Evolutionary conservation across 23 tunicate species (phyloP).

Genomic region (Halocynthia roretzi): DNA sequence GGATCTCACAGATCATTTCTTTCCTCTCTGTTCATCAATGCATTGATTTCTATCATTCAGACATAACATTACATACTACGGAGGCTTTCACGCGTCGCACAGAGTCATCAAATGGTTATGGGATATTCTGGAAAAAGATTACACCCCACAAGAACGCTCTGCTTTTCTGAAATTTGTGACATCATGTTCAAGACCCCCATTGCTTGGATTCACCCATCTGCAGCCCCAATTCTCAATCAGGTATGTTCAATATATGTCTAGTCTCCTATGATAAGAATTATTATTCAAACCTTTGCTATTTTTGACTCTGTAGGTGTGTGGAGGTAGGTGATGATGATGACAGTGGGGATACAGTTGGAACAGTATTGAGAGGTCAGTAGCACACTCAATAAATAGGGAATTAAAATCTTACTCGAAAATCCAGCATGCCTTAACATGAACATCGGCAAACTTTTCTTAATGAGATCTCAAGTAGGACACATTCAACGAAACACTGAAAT

Average conservation of each 20-base stretch:
- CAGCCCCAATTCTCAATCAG: slow-evolving; percentile 96
- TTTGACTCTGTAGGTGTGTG: slow-evolving; percentile 56
- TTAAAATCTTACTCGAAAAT: neutral
- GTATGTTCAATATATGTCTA: slow-evolving; percentile 1
- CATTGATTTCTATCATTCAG: neutral
- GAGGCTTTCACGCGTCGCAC: slow-evolving; percentile 87
- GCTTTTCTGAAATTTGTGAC: slow-evolving; percentile 97
- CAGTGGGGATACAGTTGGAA: slow-evolving; percentile 90
- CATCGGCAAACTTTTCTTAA: neutral
- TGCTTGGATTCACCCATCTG: slow-evolving; percentile 89
- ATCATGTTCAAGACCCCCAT: slow-evolving; percentile 94
- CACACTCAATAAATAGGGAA: neutral
- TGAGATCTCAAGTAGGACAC: neutral
- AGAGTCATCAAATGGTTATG: slow-evolving; percentile 91
- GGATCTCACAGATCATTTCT: too few relatives aligned
- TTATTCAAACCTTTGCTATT: neutral
- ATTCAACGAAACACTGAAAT: neutral
- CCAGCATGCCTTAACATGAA: too few relatives aligned
- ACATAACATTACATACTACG: slow-evolving; percentile 49
- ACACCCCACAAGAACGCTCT: slow-evolving; percentile 60
- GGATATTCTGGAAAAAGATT: slow-evolving; percentile 91
- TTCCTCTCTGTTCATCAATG: too few relatives aligned
- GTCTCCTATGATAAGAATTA: neutral
- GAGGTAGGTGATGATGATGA: slow-evolving; percentile 98
- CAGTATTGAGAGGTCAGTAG: slow-evolving; percentile 64